A percentile compares a stretch with the other conserved stretches of the same genome.
Conservation (phyloP, 2,888 invertebrate genomes). For the Leuctra nigra region DNA sequence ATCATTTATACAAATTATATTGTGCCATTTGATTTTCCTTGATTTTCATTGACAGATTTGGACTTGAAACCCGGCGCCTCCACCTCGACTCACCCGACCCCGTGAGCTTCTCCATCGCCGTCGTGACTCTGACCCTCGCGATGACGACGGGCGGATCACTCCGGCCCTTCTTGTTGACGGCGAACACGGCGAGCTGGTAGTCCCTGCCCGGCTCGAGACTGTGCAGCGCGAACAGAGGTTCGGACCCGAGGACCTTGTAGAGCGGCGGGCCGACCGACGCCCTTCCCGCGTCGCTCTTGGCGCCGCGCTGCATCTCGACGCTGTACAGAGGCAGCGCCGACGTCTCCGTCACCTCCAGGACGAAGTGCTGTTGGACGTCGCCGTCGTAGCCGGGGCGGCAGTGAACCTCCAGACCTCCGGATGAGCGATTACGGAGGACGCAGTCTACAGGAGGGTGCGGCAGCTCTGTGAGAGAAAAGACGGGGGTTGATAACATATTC, state of each 20-base stretch:
- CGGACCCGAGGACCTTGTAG: slow-evolving; percentile 18
- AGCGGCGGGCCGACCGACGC: slow-evolving; percentile 15
- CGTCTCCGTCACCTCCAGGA: slow-evolving; percentile 58
- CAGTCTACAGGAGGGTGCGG: slow-evolving; percentile 74
- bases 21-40: too few relatives aligned
- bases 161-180: slow-evolving; percentile 73
- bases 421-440: slow-evolving; percentile 57
- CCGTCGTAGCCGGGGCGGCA: slow-evolving; percentile 77
- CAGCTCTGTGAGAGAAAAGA: slow-evolving; percentile 48
- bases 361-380: slow-evolving; percentile 73
- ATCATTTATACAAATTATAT: too few relatives aligned
- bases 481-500: too few relatives aligned
- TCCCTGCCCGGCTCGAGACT: slow-evolving; percentile 67
- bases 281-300: slow-evolving; percentile 16
- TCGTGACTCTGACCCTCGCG: slow-evolving; percentile 49
- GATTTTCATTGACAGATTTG: too few relatives aligned
- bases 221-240: slow-evolving; percentile 63
- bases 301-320: neutral
- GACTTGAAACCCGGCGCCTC: too few relatives aligned
- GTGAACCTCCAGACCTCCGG: slow-evolving; percentile 56
- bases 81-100: slow-evolving; percentile 23
- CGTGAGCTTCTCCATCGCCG: slow-evolving; percentile 34
- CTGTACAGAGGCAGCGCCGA: slow-evolving; percentile 17
- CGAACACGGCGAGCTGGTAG: slow-evolving; percentile 74
- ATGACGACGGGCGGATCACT: slow-evolving; percentile 68